Percentiles rank a stretch among this genome's conserved stretches.
Evolutionary conservation across 2,797 vertebrate genomes (phyloP).

Genomic region (Neosalanx taihuensis): DNA sequence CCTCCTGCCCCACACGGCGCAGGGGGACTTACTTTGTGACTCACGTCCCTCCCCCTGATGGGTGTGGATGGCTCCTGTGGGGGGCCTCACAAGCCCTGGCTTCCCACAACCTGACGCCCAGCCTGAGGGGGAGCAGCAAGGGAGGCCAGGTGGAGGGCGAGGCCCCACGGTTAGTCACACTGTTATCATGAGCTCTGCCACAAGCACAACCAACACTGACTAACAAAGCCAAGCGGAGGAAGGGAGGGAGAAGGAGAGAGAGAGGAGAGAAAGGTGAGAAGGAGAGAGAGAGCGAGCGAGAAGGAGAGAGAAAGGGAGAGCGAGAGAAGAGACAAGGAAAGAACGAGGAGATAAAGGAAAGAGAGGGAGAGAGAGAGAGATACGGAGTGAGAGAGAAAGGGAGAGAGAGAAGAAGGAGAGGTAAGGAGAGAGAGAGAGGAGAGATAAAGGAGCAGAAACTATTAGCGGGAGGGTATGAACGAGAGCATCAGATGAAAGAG

Average conservation of each 20-base stretch:
- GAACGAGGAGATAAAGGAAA: not conserved
- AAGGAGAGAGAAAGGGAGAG: too few species aligned
- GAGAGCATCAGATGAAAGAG: not conserved
- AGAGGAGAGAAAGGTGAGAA: too few species aligned
- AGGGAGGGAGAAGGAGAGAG: too few species aligned
- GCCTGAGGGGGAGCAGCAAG: slow-evolving; percentile 4
- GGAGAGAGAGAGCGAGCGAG: too few species aligned
- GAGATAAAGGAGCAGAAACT: not conserved
- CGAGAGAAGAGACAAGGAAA: too few species aligned
- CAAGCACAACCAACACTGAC: slow-evolving; percentile 26
- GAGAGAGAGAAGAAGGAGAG: slow-evolving; percentile 10
- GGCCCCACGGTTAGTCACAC: slow-evolving; percentile 18
- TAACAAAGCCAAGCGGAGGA: slow-evolving; percentile 9
- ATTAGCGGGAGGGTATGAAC: slow-evolving; percentile 1
- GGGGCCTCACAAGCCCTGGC: not conserved
- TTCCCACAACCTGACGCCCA: slow-evolving; percentile 1
- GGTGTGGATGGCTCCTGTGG: not conserved
- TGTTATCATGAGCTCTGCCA: slow-evolving; percentile 18
- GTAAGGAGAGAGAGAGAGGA: not conserved
- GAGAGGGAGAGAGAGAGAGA: not conserved
- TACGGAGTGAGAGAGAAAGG: not conserved
- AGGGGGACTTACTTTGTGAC: not conserved
- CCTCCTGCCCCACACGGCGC: not conserved
- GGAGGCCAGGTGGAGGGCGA: slow-evolving; percentile 2
- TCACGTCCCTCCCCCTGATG: not conserved